Base-by-base conservation (phyloP, 1,140 invertebrate genomes). In the Zaprionus camerounensis region DNA sequence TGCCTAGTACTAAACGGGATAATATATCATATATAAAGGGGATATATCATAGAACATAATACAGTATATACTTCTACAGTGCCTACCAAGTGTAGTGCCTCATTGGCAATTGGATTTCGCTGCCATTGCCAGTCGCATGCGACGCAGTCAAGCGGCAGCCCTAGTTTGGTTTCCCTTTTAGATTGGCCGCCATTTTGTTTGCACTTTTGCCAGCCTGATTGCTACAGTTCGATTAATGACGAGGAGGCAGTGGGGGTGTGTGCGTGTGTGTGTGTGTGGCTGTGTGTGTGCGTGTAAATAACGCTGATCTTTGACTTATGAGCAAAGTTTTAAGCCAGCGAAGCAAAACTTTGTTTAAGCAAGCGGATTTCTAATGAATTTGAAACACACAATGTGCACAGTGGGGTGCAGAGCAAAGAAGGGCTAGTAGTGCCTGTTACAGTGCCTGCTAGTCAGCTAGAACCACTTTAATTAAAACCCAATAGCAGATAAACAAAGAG, bases 291-390 rank as follows among this genome's bases (percentile, higher is more conserved):
- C 46, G 74, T 24, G 64, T 71, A 76, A 80, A 68, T 80, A 61
- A 51, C 70, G 76, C 83, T 87, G 78, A 80, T 80, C 76, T 66
- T 66, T 82, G 76, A 80, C 83, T 67, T 77, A 57, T 72, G 69
- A 41, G 22, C 34, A 80, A 86, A 86, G 53, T 86, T 80, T 87
- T 56, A 36, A 58, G 62, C 38, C 63, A 72, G 44, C 64, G 63
- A 80, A 67, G 68, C 73, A 66, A 64, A 80, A 80, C 34, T 77
- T 77, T 72, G 55, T 62, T 53, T 51, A 81, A 85, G 69, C 65
- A 64, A 61, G 57, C 65, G 24, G 13, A 65, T 56, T 53, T 68
- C 61, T 78, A 66, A 63, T 75, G 64, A 73, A 78, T 76, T 82
- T 74, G 73, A 53, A 58, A 51, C 46, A 24, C 20, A 24, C 46